Evolutionary conservation across 2,888 invertebrate genomes (phyloP).

Genomic region (Cataglyphis altisquamis): DNA sequence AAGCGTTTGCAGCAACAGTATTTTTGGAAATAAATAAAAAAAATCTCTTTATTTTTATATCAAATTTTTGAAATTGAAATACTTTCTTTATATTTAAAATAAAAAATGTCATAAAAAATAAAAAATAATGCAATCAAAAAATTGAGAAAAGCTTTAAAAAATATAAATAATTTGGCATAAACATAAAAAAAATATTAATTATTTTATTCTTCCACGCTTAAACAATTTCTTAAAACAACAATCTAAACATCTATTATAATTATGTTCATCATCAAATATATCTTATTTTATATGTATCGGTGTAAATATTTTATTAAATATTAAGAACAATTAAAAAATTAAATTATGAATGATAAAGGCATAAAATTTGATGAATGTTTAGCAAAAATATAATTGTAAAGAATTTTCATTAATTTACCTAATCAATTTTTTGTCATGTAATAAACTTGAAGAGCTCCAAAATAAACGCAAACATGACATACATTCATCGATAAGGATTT

Average conservation of each 20-base stretch:
- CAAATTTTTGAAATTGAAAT: not conserved
- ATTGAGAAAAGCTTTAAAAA: not conserved
- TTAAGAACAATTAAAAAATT: not conserved
- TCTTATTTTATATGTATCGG: not conserved
- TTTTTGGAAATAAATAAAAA: not conserved
- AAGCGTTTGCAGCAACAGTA: not conserved
- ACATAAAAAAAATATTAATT: not conserved
- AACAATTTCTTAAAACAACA: not conserved
- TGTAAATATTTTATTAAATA: not conserved
- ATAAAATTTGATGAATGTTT: not conserved
- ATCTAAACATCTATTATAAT: not conserved
- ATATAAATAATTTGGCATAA: slow-evolving; percentile 21
- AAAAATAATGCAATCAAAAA: not conserved
- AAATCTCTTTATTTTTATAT: not conserved
- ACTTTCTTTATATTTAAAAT: slow-evolving; percentile 14
- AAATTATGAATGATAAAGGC: not conserved
- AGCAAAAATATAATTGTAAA: not conserved
- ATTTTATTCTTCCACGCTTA: not conserved
- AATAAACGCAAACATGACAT: too few species aligned
- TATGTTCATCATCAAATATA: not conserved
- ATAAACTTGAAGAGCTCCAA: not conserved
- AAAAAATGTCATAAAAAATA: not conserved
- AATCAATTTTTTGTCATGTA: not conserved
- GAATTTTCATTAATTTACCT: slow-evolving; percentile 1
- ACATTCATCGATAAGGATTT: not conserved